Base-by-base conservation (phyloP, 2,888 invertebrate genomes). In the Ypsolopha scabrella region DNA sequence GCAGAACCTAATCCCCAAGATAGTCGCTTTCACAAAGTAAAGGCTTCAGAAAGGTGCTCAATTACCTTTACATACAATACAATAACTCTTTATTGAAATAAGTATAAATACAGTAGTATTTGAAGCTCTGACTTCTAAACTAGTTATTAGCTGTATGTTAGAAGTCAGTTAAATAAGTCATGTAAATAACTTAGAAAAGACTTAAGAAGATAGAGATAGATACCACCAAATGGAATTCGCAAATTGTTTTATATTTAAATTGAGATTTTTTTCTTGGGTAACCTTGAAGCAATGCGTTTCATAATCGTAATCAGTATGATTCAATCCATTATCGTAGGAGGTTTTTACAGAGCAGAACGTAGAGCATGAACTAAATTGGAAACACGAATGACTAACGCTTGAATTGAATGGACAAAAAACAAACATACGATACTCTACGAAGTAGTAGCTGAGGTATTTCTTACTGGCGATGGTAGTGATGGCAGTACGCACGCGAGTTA, bases 401-500 rank as follows among this genome's bases (percentile, higher is more conserved):
- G 24, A 24, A 24, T 13, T 47, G 47, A 47, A 47, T 47, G 36
- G 6, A 14, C 47, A 37, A 37, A 45, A 43, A 45, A 9, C 33
- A 37, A 47, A 9, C 24, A 24, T 47, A 45, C 36, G 9, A 33
- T 34, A 24, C 43, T 24, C 24, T 9, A 6, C 4, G 7, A 24
- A 14, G 24, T 9, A 14, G 14, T 11, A 34, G 35, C 33, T 13
- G 38, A n/a, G 35, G 44, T 33, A 36, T 44, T 37, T 36, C 13
- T 36, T 44, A 3, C 35, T 43, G 24, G 24, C 24, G 24, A 24
- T 24, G 24, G 24, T 24, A 24, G 44, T 43, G n/a, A n/a, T n/a
- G n/a, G 35, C 38, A 46, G 44, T 43, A 49, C 24, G 43, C 49
- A 46, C 41, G 52, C n/a, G 46, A 11, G 48, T 51, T 53, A 50